Conservation (phyloP, 2,113 vertebrate species). For the Opisthocomus hoazin region DNA sequence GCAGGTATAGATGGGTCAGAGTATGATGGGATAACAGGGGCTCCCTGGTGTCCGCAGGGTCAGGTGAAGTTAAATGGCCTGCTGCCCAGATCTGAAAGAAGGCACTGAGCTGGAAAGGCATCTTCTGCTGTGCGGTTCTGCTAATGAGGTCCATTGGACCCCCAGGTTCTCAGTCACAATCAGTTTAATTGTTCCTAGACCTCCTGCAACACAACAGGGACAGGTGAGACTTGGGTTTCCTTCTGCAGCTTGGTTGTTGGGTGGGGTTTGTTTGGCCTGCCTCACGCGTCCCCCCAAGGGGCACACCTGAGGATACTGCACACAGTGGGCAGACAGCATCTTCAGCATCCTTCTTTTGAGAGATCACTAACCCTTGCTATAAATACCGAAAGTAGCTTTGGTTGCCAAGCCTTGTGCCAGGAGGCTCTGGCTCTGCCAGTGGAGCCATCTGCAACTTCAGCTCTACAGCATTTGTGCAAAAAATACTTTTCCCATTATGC, state of each 20-base stretch:
- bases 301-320: background rate
- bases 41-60: background rate
- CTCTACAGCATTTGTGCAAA: conserved; percentile 31
- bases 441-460: conserved; percentile 45
- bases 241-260: background rate
- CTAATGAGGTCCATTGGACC: background rate
- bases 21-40: background rate
- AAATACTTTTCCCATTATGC: background rate
- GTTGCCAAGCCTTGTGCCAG: background rate
- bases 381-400: conserved; percentile 4
- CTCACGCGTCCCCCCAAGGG: background rate
- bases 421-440: conserved; percentile 10
- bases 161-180: background rate
- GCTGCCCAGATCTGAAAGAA: background rate
- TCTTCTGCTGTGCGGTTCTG: background rate
- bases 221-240: background rate
- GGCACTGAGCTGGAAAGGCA: background rate
- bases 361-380: background rate
- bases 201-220: background rate
- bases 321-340: background rate
- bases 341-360: background rate
- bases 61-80: background rate
- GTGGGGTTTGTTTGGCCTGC: background rate
- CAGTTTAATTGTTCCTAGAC: background rate
- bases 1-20: background rate